These are phyloP conservation scores for Lampropteryx suffumata DNA, from an alignment of 2,888 invertebrate species.

Conservation along the genomic window DNA sequence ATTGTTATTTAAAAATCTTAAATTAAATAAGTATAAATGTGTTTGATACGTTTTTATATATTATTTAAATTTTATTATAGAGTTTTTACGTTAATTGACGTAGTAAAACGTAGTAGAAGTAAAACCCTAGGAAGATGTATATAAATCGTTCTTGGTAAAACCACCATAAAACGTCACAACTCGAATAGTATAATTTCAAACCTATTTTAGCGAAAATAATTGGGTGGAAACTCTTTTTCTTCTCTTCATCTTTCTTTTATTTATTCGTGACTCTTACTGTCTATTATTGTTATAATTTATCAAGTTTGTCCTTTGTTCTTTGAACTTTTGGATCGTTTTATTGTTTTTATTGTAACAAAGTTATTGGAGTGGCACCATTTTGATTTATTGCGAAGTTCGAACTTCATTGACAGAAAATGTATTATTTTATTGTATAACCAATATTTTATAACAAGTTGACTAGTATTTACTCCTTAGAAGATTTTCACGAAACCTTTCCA, in stretches of 20 bases:
- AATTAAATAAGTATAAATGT: too few species aligned
- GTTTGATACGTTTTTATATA: too few species aligned
- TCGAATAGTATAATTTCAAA: constrained; percentile 3
- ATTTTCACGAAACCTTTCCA: constrained; percentile 5
- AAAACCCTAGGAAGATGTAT: too few species aligned
- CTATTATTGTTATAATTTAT: constrained; percentile 17
- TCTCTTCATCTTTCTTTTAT: constrained; percentile 1
- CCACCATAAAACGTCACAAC: not conserved
- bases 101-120: too few species aligned
- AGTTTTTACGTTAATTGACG: too few species aligned
- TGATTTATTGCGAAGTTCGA: constrained; percentile 1
- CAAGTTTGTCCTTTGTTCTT: constrained; percentile 13
- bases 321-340: constrained; percentile 3
- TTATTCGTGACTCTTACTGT: constrained; percentile 6
- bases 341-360: constrained; percentile 8
- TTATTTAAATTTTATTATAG: too few species aligned
- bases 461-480: not conserved
- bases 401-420: too few species aligned
- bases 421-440: too few species aligned
- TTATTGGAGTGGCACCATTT: constrained; percentile 6
- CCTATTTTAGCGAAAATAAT: constrained; percentile 15
- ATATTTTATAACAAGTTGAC: too few species aligned
- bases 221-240: constrained; percentile 13
- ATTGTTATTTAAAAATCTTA: too few species aligned
- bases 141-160: not conserved